phyloP scores from a whole-genome alignment of 2,888 invertebrate genomes.

The Trichogramma dendrolimi region DNA sequence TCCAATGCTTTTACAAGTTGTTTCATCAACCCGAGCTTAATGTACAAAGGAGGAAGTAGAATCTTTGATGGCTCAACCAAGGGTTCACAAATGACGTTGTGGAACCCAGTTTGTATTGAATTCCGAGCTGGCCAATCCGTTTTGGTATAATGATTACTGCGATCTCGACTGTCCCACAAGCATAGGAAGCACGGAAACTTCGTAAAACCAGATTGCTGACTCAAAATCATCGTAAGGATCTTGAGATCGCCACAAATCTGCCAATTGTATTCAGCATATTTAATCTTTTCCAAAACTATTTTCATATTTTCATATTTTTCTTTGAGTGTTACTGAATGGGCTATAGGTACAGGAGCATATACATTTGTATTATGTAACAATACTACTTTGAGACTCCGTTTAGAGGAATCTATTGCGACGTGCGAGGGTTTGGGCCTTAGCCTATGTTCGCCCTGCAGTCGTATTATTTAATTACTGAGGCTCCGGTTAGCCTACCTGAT shows the following conservation, averaged over 20 bases:
- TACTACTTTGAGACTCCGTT: constrained; percentile 11
- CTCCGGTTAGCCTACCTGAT: too few relatives aligned
- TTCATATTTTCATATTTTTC: neutral
- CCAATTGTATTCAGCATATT: constrained; percentile 17
- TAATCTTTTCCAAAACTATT: constrained; percentile 3
- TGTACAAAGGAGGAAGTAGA: constrained; percentile 9
- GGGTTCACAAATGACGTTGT: neutral
- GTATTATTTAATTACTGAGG: too few relatives aligned
- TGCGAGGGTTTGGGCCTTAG: too few relatives aligned
- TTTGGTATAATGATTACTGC: constrained; percentile 6
- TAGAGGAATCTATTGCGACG: constrained; percentile 11
- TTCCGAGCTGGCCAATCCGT: constrained; percentile 2
- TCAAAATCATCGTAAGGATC: constrained; percentile 2
- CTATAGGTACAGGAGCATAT: constrained; percentile 5
- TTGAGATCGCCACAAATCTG: constrained; percentile 17
- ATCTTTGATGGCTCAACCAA: neutral
- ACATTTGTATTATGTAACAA: constrained; percentile 12
- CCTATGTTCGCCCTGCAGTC: too few relatives aligned
- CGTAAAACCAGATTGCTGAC: constrained; percentile 17
- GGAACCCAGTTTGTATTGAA: constrained; percentile 2
- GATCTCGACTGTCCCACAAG: constrained; percentile 17
- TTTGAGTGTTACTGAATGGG: constrained; percentile 4
- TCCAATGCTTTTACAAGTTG: too few relatives aligned
- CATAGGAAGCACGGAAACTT: constrained; percentile 21
- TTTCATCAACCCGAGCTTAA: constrained; percentile 1